These are phyloP conservation scores for Gopherus evgoodei DNA, from an alignment of 2,113 vertebrate genomes.

Conservation along the genomic window DNA sequence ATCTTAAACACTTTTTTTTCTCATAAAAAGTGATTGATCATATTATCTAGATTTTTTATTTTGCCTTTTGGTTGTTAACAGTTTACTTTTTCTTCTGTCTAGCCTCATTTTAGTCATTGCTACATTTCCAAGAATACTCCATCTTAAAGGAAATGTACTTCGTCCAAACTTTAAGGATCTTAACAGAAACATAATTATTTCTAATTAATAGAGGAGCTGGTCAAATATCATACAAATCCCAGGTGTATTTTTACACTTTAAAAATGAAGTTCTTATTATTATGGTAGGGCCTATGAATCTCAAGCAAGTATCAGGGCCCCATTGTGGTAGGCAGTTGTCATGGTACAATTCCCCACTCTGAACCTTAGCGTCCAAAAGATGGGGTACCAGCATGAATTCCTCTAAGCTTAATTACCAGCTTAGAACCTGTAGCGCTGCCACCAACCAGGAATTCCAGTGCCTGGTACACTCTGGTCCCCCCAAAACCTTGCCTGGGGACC, in stretches of 20 bases:
- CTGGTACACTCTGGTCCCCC: no score
- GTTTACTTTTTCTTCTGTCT: not conserved
- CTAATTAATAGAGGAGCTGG: not conserved
- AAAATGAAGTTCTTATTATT: slow-evolving; percentile 7
- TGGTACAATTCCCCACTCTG: no score
- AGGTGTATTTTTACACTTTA: not conserved
- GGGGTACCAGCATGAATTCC: no score
- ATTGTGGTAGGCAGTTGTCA: slow-evolving; percentile 3
- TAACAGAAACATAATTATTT: not conserved
- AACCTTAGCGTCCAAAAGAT: no score
- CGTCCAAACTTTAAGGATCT: not conserved
- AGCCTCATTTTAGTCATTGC: not conserved
- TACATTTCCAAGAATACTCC: not conserved
- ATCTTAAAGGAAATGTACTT: not conserved
- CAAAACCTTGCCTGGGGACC: no score
- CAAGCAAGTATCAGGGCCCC: slow-evolving; percentile 24
- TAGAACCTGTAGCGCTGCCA: no score
- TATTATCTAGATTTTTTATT: not conserved
- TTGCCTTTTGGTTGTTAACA: slow-evolving; percentile 8
- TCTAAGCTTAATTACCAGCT: no score
- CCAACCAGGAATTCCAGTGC: no score
- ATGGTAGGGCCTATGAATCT: slow-evolving; percentile 39
- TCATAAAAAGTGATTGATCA: not conserved
- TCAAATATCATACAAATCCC: not conserved
- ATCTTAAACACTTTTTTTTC: not conserved